phyloP scores from a whole-genome alignment of 2,113 vertebrate species.

The Microcebus lehilahytsara region DNA sequence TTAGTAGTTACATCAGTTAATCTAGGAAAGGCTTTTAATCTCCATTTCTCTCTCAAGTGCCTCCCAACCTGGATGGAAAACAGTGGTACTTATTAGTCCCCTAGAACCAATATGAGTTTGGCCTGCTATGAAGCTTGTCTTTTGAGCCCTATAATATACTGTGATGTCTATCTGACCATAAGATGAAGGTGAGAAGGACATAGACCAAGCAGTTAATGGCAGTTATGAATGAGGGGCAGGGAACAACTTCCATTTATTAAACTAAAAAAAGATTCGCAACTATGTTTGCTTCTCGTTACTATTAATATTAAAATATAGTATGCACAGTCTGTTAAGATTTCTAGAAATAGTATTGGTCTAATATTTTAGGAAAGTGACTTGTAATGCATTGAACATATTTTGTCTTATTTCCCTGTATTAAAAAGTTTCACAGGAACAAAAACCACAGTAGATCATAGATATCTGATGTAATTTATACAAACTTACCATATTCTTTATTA shows the following conservation, averaged over 20 bases:
- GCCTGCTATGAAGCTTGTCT: background rate
- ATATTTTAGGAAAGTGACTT: background rate
- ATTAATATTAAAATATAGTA: background rate
- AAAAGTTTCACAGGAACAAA: background rate
- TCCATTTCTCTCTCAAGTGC: background rate
- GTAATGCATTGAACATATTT: background rate
- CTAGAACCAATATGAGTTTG: background rate
- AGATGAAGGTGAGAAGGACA: background rate
- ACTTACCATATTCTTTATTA: background rate
- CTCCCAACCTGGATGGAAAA: background rate
- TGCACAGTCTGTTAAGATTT: background rate
- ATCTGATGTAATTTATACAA: background rate
- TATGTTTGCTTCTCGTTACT: background rate
- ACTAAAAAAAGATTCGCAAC: background rate
- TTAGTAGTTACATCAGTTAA: too few species aligned
- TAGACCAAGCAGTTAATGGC: background rate
- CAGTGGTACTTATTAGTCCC: background rate
- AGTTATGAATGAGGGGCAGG: background rate
- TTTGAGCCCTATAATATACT: accelerated
- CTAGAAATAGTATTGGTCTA: background rate
- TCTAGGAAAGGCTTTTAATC: too few species aligned
- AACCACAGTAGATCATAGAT: background rate
- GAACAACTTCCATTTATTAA: background rate
- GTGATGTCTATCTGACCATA: background rate
- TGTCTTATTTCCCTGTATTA: background rate